Percentiles rank a stretch among this genome's conserved stretches.
phyloP scores from a whole-genome alignment of 2,888 invertebrate genomes.

The Sceliomorpha sp. region DNA sequence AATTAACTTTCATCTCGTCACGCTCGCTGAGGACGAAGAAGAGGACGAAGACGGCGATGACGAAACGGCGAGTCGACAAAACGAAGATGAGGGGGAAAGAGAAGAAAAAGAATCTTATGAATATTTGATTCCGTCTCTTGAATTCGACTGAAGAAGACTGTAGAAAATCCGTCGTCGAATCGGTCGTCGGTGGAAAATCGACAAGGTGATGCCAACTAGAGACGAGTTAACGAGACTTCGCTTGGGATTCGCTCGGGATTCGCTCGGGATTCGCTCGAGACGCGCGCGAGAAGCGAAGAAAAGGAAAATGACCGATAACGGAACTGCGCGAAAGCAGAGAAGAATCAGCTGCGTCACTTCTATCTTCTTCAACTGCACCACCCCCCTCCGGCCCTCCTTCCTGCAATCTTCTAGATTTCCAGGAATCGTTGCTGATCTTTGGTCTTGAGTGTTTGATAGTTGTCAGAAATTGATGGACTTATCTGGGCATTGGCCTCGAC shows the following conservation, averaged over 20 bases:
- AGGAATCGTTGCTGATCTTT: constrained; percentile 51
- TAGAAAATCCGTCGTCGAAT: no score
- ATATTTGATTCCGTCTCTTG: constrained; percentile 43
- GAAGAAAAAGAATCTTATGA: constrained; percentile 32
- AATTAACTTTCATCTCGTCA: constrained; percentile 71
- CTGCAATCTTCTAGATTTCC: constrained; percentile 48
- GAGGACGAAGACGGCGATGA: constrained; percentile 23
- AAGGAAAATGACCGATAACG: constrained; percentile 70
- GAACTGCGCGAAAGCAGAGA: constrained; percentile 71
- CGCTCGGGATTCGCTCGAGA: no score
- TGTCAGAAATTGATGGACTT: constrained; percentile 54
- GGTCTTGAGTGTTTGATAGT: constrained; percentile 42
- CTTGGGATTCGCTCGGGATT: no score
- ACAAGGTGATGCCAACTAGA: no score
- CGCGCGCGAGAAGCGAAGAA: constrained; percentile 37
- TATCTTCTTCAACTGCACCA: constrained; percentile 45
- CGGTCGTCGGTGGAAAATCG: no score
- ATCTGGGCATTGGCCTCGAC: constrained; percentile 51
- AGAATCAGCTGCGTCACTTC: constrained; percentile 38
- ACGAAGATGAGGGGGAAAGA: constrained; percentile 7
- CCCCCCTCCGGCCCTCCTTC: constrained; percentile 12
- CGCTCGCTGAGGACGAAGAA: constrained; percentile 25
- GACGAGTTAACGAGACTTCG: no score
- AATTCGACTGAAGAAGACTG: no score
- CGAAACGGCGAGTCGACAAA: constrained; percentile 30